Base-by-base conservation (phyloP, 2,797 vertebrate species). In the Dipus sagitta region DNA sequence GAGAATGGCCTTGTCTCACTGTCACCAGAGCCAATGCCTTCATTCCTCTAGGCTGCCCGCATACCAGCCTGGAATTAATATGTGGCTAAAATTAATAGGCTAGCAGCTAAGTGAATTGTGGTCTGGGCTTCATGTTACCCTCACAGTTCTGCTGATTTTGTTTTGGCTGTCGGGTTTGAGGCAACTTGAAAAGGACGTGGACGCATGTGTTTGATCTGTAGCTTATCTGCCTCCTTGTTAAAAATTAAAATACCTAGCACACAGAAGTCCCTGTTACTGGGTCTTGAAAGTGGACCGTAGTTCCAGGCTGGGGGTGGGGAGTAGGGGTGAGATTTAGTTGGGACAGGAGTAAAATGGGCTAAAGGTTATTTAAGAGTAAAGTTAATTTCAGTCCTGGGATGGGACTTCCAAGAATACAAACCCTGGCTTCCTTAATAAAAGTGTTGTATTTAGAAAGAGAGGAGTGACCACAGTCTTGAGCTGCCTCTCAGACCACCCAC, bases 191-290 rank as follows among this genome's bases (percentile, higher is more conserved):
- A 74, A 95, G 88, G 82, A 70, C 11, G 65, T n/a, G 14, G 78
- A 34, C 77, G 79, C 54, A 24, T 82, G 80, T 85, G 34, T 81
- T 78, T 81, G 91, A 90, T 92, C 93, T 95, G 86, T 92, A 80
- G 71, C 72, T 79, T 68, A 64, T 58, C 72, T 54, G 30, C 77
- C 85, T 90, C 64, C 75, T 82, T 94, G 86, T 86, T 78, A 89
- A 94, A 80, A 94, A 89, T 75, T 47, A 75, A 47, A 75, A 89
- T 74, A 38, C 32, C 54, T 15, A 0, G 76, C 67, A 67, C 76
- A 86, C 67, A 80, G 86, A 95, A 75, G 82, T 14, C 72, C 32
- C 20, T 24, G n/a, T 60, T 65, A 30, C n/a, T n/a, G 81, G 62
- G 23, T 76, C 75, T 67, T 86, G 94, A 38, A 85, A 92, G 81